These are phyloP conservation scores for Drosophila watanabei DNA, from an alignment of 1,140 invertebrate species.

Conservation along the genomic window DNA sequence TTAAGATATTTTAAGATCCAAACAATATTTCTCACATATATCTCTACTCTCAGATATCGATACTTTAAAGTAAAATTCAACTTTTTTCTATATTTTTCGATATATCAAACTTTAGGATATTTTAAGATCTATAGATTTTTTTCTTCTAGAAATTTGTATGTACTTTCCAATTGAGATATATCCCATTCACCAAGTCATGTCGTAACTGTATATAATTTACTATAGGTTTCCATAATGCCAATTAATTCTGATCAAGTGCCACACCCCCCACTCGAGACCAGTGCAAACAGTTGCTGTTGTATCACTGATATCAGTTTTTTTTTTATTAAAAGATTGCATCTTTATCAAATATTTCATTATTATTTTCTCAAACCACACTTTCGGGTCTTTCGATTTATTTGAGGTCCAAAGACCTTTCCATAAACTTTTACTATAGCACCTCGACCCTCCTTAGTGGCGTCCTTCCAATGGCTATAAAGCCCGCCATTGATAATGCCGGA, in stretches of 20 bases:
- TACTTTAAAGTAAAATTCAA: too few relatives aligned
- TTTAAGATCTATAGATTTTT: neutral
- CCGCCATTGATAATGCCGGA: slow-evolving; percentile 21
- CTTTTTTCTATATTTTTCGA: neutral
- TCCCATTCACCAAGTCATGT: neutral
- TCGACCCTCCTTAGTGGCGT: neutral
- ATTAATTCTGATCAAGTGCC: slow-evolving; percentile 11
- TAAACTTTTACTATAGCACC: slow-evolving; percentile 15
- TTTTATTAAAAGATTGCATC: slow-evolving; percentile 13
- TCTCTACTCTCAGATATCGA: too few relatives aligned
- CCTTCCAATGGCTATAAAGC: neutral
- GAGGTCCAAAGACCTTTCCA: slow-evolving; percentile 8
- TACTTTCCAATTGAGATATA: neutral
- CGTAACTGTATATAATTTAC: neutral
- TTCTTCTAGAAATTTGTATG: neutral
- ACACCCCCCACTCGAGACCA: slow-evolving; percentile 10
- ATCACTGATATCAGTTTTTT: slow-evolving; percentile 9
- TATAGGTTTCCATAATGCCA: neutral
- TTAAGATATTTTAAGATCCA: too few relatives aligned
- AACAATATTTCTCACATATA: too few relatives aligned
- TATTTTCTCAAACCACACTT: neutral
- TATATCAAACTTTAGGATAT: neutral
- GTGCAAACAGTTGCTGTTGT: slow-evolving; percentile 9
- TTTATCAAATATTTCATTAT: slow-evolving; percentile 6
- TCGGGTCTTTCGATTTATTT: neutral